Evolutionary conservation across 2,888 invertebrate genomes (phyloP), one percentile per base, ranked within the genome.

Genomic region (Doris montereyensis): DNA sequence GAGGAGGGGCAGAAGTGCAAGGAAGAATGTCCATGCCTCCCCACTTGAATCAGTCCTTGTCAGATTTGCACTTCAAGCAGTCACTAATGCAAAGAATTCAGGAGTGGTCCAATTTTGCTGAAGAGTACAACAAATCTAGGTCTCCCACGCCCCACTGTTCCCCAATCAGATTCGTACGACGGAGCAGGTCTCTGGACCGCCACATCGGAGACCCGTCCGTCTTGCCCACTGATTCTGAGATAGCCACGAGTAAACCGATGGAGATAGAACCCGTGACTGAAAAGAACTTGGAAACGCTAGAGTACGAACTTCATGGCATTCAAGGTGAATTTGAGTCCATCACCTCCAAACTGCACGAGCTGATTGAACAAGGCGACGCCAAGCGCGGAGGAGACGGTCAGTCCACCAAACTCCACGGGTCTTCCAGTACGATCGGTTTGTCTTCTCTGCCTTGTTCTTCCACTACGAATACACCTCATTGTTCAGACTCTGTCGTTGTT

Each of bases 241-340:
- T 74, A 1, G 60, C 60, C 10, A 32, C 60, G n/a, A n/a, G 60
- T 21, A 32, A 41, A 8, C 65, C 73, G 8, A 81, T 78, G 24
- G 83, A 84, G 35, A 76, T 81, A 26, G 83, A 81, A 26, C 83
- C 80, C 24, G 81, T 80, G 5, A 83, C 85, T 3, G 84, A 84
- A 73, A 83, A 84, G 57, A 84, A 85, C 62, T 84, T 88, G 75
- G 82, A 84, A 21, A 76, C 80, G 17, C 71, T 88, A 4, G 87
- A 87, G 71, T 83, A 85, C 41, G 86, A 87, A 78, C 84, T 88
- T 32, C 85, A 86, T 76, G 84, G 83, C 76, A 87, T 88, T 34
- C 87, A 86, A 67, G 87, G 86, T 75, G 88, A 88, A 77, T 87
- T 88, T 82, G 84, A 85, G 68, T 84, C 84, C 65, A 84, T 88